Evolutionary conservation across 53 echinoderm and acorn worm species (phyloP).

Genomic region (Echinometra lucunter): DNA sequence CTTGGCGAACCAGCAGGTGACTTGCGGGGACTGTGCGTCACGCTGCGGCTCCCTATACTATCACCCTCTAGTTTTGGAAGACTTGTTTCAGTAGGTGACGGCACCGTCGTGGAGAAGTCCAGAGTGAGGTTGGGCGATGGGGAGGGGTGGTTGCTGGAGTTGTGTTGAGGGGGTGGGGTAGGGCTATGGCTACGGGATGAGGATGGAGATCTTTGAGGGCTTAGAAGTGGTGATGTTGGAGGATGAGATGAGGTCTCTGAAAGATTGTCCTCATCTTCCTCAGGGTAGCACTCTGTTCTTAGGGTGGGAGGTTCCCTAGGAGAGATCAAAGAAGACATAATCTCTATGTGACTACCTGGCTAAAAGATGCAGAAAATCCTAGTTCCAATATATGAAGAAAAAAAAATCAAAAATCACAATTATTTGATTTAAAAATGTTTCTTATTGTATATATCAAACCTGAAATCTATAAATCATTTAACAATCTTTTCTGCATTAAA

Average conservation of each 20-base stretch:
- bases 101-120: conserved; percentile 76
- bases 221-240: conserved; percentile 90
- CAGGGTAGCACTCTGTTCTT: conserved; percentile 93
- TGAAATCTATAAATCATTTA: no score
- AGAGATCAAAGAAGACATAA: background rate
- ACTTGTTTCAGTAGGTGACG: conserved; percentile 78
- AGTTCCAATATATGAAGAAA: no score
- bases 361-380: no score
- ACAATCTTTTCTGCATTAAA: no score
- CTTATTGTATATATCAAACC: no score
- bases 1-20: conserved; percentile 64
- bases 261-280: conserved; percentile 79
- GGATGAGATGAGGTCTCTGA: conserved; percentile 88
- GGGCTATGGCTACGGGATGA: conserved; percentile 86
- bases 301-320: conserved; percentile 90
- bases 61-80: conserved; percentile 81
- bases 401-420: no score
- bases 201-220: conserved; percentile 85
- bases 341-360: background rate
- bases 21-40: conserved; percentile 66
- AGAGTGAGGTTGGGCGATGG: conserved; percentile 65
- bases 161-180: conserved; percentile 66
- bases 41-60: conserved; percentile 65
- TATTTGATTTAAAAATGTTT: no score
- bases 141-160: conserved; percentile 43